Conservation (phyloP, 2,888 invertebrate genomes). For the Criorhina ranunculi region DNA sequence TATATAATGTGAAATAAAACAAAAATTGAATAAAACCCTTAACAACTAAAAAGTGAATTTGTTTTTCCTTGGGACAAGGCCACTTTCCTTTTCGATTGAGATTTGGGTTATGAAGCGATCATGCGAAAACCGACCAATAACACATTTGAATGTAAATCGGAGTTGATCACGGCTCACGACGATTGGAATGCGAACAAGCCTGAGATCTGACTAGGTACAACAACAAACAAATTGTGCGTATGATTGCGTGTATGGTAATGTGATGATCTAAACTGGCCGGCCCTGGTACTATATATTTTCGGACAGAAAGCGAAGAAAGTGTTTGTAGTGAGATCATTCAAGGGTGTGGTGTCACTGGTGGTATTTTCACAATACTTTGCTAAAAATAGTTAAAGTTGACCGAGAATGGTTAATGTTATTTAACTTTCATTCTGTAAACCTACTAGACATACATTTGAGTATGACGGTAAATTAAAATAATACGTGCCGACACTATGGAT, state of each 20-base stretch:
- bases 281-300: slow-evolving; percentile 14
- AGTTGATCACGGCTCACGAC: slow-evolving; percentile 20
- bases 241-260: not conserved
- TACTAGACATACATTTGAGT: not conserved
- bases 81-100: slow-evolving; percentile 54
- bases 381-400: not conserved
- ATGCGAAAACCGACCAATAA: slow-evolving; percentile 12
- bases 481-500: not conserved
- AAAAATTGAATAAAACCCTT: slow-evolving; percentile 9
- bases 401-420: slow-evolving; percentile 27
- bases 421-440: slow-evolving; percentile 16
- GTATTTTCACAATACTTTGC: slow-evolving; percentile 38
- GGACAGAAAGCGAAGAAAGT: slow-evolving; percentile 65
- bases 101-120: slow-evolving; percentile 17
- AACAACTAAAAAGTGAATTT: not conserved
- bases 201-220: not conserved
- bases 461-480: not conserved
- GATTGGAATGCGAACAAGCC: slow-evolving; percentile 43
- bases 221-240: slow-evolving; percentile 10
- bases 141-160: slow-evolving; percentile 35
- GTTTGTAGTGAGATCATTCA: slow-evolving; percentile 64
- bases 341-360: slow-evolving; percentile 49
- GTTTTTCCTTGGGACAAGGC: not conserved
- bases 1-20: slow-evolving; percentile 62
- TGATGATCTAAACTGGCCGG: not conserved